phyloP scores from a whole-genome alignment of 2,888 invertebrate genomes.

The Polydrusus pterygomalis region DNA sequence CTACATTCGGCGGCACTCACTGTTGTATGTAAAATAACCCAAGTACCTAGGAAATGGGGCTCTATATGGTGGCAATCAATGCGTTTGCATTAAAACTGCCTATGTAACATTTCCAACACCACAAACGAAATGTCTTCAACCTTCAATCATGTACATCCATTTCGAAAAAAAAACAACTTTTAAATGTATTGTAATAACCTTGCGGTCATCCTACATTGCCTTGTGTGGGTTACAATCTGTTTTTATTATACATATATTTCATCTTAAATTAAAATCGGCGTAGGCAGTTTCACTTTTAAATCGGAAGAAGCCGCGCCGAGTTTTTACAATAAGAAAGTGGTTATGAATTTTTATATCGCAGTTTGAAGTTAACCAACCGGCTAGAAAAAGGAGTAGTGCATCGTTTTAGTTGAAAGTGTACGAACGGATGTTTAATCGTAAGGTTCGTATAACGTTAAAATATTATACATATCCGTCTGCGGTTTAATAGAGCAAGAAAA shows the following conservation, averaged over 20 bases:
- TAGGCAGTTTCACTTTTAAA: conserved; percentile 40
- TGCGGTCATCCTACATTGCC: conserved; percentile 45
- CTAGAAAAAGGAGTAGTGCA: conserved; percentile 9
- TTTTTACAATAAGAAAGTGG: conserved; percentile 35
- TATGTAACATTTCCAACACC: not conserved
- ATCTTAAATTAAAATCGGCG: conserved; percentile 29
- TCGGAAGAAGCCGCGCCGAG: conserved; percentile 25
- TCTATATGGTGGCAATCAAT: too few species aligned
- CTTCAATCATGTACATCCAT: not conserved
- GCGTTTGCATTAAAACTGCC: not conserved
- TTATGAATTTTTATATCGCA: conserved; percentile 10
- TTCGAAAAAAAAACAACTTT: conserved; percentile 8
- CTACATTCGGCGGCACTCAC: too few species aligned
- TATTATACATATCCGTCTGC: too few species aligned
- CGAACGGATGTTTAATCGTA: not conserved
- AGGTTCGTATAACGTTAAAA: too few species aligned
- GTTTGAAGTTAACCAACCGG: not conserved
- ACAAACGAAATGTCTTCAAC: not conserved
- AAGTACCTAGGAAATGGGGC: too few species aligned
- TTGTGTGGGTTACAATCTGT: conserved; percentile 39
- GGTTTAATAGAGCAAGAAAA: too few species aligned
- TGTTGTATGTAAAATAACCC: too few species aligned
- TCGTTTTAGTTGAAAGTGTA: not conserved
- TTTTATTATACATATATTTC: conserved; percentile 34
- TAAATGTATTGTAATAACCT: conserved; percentile 37